phyloP scores from a whole-genome alignment of 2,797 vertebrate genomes.

The Spatula clypeata region DNA sequence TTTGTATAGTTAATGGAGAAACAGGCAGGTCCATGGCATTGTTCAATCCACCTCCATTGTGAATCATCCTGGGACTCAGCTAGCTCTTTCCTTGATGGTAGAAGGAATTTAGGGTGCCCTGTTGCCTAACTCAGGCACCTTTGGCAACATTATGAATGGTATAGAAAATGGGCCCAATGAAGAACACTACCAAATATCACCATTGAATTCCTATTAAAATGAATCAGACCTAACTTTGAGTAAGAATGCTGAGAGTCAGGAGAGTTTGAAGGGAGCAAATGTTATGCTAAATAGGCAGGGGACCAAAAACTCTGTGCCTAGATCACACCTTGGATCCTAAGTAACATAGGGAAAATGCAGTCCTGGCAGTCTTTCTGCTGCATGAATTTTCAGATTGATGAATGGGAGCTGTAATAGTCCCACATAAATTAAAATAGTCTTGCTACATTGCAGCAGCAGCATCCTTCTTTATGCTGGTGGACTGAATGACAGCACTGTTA shows the following conservation, averaged over 20 bases:
- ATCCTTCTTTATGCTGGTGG: not conserved
- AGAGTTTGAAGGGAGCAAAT: not conserved
- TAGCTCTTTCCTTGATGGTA: not conserved
- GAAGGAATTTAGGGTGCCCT: not conserved
- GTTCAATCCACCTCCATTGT: constrained; percentile 9
- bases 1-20: not conserved
- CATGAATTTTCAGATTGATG: not conserved
- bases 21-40: not conserved
- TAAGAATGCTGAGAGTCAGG: not conserved
- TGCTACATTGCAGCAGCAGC: not conserved
- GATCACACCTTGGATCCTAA: not conserved
- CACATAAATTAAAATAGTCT: not conserved
- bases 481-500: fast-evolving
- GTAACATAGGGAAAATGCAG: not conserved
- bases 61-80: constrained; percentile 53
- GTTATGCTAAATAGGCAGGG: not conserved
- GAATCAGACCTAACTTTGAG: not conserved
- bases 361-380: not conserved
- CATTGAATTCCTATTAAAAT: not conserved
- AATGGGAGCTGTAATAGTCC: not conserved
- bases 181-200: not conserved
- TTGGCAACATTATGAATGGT: not conserved
- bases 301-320: not conserved
- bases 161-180: not conserved
- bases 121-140: not conserved